Base-by-base conservation (phyloP, 2,888 invertebrate species). In the Phasia obesa region DNA sequence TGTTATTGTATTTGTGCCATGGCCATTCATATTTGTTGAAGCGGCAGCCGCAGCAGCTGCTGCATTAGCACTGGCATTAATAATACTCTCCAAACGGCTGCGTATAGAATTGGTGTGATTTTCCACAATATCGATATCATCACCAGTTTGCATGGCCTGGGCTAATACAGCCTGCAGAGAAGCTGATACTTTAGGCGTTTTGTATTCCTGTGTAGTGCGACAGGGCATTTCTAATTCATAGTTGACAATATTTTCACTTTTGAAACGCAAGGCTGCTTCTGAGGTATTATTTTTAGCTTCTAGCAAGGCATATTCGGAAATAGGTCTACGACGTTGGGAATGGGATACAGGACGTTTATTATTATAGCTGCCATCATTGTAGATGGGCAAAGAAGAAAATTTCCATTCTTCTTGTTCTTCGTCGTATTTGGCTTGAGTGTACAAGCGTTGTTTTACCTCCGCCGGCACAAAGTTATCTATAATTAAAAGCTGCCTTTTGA, bases 391-490 rank as follows among this genome's bases (percentile, higher is more conserved):
- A 1, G 91, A 79, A 11, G 90, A 90, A 27, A 91, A 89, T 59
- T 90, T 91, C 96, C 97, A 97, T 71, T 93, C 93, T 87, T 97
- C 96, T 81, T 95, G 94, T 86, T 97, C 96, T 85, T 97, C 97
- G 88, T 97, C 96, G 90, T 95, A 97, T 67, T 94, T 92, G 15
- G 96, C 94, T 85, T 96, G 93, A 57, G 94, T 94, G 82, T 95
- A 93, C 4, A 97, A 93, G 84, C 95, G 94, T 53, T 94, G 93
- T 88, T 95, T 95, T 79, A 96, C 96, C 88, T 96, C 96, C 0
- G 94, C 93, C 9, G 97, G 97, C 88, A 98, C 96, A 92, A 98
- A 98, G 91, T 97, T 97, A 89, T 97, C 97, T 85, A 97, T 96
- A 67, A 97, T 95, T 42, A 97, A 93, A 88, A 95, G 95, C 91